Evolutionary conservation across 2,113 vertebrate species (phyloP), one percentile per base, ranked within the genome.

Genomic region (Procavia capensis): DNA sequence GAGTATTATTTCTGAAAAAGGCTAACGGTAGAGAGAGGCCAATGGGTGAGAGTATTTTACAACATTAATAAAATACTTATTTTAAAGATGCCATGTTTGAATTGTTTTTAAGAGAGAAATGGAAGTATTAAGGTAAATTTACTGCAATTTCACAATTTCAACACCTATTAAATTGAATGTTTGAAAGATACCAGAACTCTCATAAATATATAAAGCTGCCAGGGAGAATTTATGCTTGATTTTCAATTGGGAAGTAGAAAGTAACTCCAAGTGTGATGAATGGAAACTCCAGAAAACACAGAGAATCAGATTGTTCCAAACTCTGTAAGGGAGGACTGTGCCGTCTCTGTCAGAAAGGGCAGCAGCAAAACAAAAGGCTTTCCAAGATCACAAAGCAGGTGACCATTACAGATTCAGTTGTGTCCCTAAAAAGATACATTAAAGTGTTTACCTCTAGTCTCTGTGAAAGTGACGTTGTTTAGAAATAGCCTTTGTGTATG

Each of bases 181-280:
- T 90, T 92, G 82, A 92, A 90, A 93, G 85, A 95, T 88, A 92
- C 36, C 92, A 90, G 92, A 93, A 70, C 34, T 88, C 68, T 90
- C 57, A 75, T 61, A 83, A 93, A 88, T 41, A 16, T 90, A 29
- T 64, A 75, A 74, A n/a, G 31, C n/a, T n/a, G n/a, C 81, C 61
- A 88, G 59, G 39, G 76, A 94, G 74, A 74, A n/a, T 43, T 88
- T 90, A 75, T 80, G n/a, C 29, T 95, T 94, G 63, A 90, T 78
- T 85, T 96, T 95, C 78, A 88, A 6, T 36, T 78, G 70, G 80
- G 82, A 90, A 95, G 68, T 39, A 79, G 79, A 79, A 83, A 85
- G 54, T 13, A 63, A 90, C 85, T 85, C 85, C 85, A 86, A 57
- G 22, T 64, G 19, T 50, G 29, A 88, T 88, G 74, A 85, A 68